Evolutionary conservation across 2,797 vertebrate genomes (phyloP), one percentile per base, ranked within the genome.

Genomic region (Sphenopsis melanotis): DNA sequence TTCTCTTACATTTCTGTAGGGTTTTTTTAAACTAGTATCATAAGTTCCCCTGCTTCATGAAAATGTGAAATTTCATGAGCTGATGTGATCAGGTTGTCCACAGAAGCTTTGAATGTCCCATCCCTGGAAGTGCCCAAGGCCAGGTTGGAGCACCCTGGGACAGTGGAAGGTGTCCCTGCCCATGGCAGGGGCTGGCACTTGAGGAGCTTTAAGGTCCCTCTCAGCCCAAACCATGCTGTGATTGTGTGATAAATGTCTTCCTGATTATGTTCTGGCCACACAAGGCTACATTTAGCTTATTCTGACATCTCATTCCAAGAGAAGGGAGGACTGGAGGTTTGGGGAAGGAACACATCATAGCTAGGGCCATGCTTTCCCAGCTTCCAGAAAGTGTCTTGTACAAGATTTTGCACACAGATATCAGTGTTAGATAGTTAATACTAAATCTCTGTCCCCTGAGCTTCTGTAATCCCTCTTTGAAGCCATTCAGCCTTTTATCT

Each of bases 131-230:
- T 39, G 42, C 0, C 24, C 79, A 37, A 70, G 20, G 49, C 29
- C 71, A 56, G 79, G 23, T 0, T 83, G 57, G 42, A 83, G 64
- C 47, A 63, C 0, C n/a, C n/a, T 70, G 64, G 64, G 24, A 9
- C 4, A 16, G 44, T 42, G 37, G 50, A 0, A 70, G 29, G 6
- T 44, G 79, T 39, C 71, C 50, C 29, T 76, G 64, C 10, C 41
- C 44, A 16, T 50, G 56, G 56, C 20, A 56, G 32, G 19, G 14
- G 17, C 3, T 44, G 64, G 29, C 0, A 26, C 3, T 9, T 29
- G 57, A 2, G 39, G n/a, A 0, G 3, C 1, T 64, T 52, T 13
- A 14, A 39, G 5, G 6, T 34, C 17, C n/a, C 44, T 46, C 9
- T 32, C 29, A 57, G 13, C 17, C n/a, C 57, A 57, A 39, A 13